Base-by-base conservation (phyloP, 2,113 vertebrate species). In the Rhabdornis inornatus region DNA sequence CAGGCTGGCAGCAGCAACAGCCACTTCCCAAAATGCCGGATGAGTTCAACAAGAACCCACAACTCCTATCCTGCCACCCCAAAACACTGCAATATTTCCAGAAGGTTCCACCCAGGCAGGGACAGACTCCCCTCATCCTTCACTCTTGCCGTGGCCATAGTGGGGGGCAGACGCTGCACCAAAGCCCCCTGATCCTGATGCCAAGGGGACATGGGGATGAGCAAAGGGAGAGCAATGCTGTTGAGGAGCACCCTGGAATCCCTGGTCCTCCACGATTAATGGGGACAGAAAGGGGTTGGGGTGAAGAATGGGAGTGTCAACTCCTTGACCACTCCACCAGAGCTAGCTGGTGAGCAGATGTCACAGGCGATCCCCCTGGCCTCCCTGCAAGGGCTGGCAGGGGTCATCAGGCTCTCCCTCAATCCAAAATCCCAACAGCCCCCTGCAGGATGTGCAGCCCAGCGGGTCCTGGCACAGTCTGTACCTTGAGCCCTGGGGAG, bases 291-390 rank as follows among this genome's bases (percentile, higher is more conserved):
- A 35, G 16, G 30, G 33, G 28, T 0, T 17, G 16, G 25, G 37
- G 52, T 18, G 15, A 75, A 13, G 28, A 49, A 52, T 2, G 15
- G 35, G 21, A 56, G 33, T 12, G 2, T 24, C 22, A 55, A 45
- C 25, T 44, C 77, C 82, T 39, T 9, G 6, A 47, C 42, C 45
- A 20, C 19, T 25, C n/a, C 2, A 3, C 33, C 55, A 40, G 42
- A 28, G 61, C 37, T 23, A 7, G 15, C 6, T 0, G 1, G 37
- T 1, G 7, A 65, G 4, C 2, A 2, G 15, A 27, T 17, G 37
- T 21, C 64, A 59, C 7, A 4, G 21, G 33, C 28, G 71, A 72
- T 33, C 6, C 27, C 49, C 30, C 30, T 71, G 57, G 25, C n/a
- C 12, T 42, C 44, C 24, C 18, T 2, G 23, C 69, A 53, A 9